A percentile compares a stretch with the other conserved stretches of the same genome.
Evolutionary conservation across 2,797 vertebrate genomes (phyloP).

Genomic region (Macropus fuliginosus): DNA sequence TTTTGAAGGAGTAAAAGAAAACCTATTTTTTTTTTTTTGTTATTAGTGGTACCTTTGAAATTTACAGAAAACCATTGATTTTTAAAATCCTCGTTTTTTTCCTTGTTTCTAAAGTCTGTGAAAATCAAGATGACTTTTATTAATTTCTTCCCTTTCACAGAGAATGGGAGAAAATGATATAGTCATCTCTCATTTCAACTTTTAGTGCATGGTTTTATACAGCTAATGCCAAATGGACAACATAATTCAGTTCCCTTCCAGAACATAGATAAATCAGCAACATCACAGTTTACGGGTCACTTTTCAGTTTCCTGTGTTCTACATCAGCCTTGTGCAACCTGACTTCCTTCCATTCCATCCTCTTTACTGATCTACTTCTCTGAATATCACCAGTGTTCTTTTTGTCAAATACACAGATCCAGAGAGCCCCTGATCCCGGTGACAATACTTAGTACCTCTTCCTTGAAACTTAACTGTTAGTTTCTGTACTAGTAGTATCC

Average conservation of each 20-base stretch:
- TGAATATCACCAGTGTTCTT: background rate
- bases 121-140: background rate
- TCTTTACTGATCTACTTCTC: background rate
- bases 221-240: background rate
- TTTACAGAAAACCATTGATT: background rate
- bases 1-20: background rate
- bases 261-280: background rate
- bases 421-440: background rate
- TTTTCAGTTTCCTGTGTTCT: background rate
- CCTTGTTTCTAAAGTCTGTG: background rate
- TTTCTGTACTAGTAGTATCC: background rate
- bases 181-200: background rate
- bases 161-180: background rate
- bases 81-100: background rate
- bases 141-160: background rate
- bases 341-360: background rate
- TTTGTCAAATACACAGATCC: background rate
- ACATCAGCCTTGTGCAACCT: background rate
- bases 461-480: background rate
- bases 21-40: background rate
- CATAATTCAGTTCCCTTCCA: background rate
- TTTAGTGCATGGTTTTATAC: background rate
- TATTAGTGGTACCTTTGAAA: background rate
- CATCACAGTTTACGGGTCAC: background rate
- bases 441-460: background rate